phyloP scores from a whole-genome alignment of 2,888 invertebrate genomes.

The Phragmatobia fuliginosa region DNA sequence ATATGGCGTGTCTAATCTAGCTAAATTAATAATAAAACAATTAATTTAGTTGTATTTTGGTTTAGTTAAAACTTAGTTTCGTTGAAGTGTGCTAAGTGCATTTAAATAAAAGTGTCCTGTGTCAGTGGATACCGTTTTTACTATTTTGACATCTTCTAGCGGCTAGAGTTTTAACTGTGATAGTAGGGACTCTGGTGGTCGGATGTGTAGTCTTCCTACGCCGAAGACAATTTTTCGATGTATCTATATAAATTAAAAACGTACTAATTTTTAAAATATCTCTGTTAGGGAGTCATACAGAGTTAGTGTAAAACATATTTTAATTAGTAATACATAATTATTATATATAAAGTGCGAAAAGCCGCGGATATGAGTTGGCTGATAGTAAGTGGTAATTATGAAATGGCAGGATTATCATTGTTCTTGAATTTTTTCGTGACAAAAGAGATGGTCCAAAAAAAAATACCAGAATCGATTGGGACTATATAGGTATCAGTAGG shows the following conservation, averaged over 20 bases:
- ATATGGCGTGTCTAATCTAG: no score
- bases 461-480: no score
- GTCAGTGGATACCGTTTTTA: constrained; percentile 2
- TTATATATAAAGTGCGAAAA: no score
- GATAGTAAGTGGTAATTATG: not conserved
- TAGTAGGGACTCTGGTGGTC: not conserved
- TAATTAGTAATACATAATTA: no score
- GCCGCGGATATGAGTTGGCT: no score
- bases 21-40: no score
- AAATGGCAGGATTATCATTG: not conserved
- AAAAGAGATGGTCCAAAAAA: no score
- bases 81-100: not conserved
- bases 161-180: not conserved
- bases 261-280: no score
- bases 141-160: constrained; percentile 7
- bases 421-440: no score
- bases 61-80: not conserved
- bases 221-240: not conserved
- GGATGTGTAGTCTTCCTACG: not conserved
- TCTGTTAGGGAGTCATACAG: no score
- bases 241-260: not conserved
- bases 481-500: no score
- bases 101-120: not conserved
- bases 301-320: no score
- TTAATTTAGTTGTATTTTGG: not conserved